A percentile compares a stretch with the other conserved stretches of the same genome.
Conservation (phyloP, 1,140 invertebrate species). For the Chionoecetes opilio region DNA sequence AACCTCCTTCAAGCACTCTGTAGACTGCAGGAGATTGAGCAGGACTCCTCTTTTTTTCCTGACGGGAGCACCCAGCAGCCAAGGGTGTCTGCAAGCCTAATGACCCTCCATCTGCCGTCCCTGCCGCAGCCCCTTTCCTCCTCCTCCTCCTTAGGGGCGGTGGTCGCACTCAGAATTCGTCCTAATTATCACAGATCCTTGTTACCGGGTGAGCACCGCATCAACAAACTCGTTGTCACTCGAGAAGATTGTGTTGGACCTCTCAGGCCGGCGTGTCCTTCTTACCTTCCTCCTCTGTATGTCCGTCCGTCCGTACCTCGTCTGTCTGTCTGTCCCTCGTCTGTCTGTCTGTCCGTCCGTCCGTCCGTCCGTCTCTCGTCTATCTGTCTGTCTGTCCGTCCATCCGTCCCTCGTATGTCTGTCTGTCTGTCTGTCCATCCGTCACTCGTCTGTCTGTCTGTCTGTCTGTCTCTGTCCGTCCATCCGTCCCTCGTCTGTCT, state of each 20-base stretch:
- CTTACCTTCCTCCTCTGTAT: no score
- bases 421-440: no score
- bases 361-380: no score
- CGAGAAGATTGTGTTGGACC: constrained; percentile 14
- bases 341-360: no score
- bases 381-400: no score
- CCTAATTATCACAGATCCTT: constrained; percentile 29
- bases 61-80: not conserved
- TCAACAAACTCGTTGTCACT: not conserved
- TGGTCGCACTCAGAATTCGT: constrained; percentile 6
- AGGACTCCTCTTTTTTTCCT: not conserved
- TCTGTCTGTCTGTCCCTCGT: no score
- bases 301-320: no score
- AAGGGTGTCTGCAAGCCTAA: not conserved
- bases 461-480: no score
- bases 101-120: not conserved
- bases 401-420: no score
- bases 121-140: not conserved
- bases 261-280: not conserved
- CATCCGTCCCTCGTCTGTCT: no score
- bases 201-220: not conserved
- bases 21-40: not conserved
- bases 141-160: not conserved
- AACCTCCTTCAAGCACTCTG: not conserved
- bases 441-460: no score